Percentiles rank a stretch among this genome's conserved stretches.
phyloP scores from a whole-genome alignment of 2,797 vertebrate species.

The Megaceryle alcyon region DNA sequence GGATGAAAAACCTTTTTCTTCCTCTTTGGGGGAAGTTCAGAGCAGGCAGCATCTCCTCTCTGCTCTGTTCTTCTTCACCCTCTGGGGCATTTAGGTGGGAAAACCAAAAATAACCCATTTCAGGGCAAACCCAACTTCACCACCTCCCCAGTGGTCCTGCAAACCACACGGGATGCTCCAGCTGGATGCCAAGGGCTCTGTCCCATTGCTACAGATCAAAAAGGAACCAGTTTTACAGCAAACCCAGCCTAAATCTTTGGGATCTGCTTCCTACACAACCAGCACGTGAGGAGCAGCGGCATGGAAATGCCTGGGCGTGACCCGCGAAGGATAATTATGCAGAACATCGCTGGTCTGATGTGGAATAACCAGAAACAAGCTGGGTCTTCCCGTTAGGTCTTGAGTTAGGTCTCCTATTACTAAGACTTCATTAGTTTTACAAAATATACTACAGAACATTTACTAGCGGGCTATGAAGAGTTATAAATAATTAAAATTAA shows the following conservation, averaged over 20 bases:
- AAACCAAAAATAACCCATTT: neutral
- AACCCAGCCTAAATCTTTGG: neutral
- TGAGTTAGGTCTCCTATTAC: constrained; percentile 59
- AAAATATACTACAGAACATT: constrained; percentile 71
- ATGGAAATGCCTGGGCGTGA: neutral
- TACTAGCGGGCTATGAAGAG: constrained; percentile 61
- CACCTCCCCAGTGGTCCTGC: neutral
- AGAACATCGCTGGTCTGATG: neutral
- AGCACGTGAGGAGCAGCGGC: neutral
- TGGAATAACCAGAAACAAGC: neutral
- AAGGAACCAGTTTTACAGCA: neutral
- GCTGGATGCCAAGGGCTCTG: fast-evolving
- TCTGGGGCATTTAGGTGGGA: neutral
- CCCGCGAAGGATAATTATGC: neutral
- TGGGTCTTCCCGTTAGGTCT: neutral
- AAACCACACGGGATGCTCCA: neutral
- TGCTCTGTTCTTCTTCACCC: fast-evolving
- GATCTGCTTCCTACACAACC: neutral
- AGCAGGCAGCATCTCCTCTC: neutral
- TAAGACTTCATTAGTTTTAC: constrained; percentile 75
- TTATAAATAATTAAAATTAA: constrained; percentile 79
- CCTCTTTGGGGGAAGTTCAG: neutral
- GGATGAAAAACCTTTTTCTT: neutral
- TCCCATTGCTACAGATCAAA: neutral
- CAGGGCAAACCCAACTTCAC: fast-evolving